These are phyloP conservation scores for Drosophila parabipectinata DNA, from an alignment of 1,140 invertebrate species.

Conservation along the genomic window DNA sequence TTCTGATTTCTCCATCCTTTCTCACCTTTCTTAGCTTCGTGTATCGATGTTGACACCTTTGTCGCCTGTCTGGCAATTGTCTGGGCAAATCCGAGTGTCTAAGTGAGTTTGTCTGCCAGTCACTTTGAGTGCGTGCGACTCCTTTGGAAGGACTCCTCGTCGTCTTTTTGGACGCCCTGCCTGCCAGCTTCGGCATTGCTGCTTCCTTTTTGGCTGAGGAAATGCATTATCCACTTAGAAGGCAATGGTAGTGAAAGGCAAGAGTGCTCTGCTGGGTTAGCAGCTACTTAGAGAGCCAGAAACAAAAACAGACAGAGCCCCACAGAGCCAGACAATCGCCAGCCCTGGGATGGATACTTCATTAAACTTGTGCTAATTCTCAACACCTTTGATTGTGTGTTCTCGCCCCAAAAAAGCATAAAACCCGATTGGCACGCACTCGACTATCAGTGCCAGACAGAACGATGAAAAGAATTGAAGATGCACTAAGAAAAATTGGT, in stretches of 20 bases:
- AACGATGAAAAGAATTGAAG: conserved; percentile 21
- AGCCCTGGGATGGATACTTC: conserved; percentile 31
- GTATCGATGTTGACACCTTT: conserved; percentile 14
- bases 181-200: conserved; percentile 22
- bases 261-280: conserved; percentile 62
- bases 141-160: conserved; percentile 23
- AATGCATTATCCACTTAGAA: conserved; percentile 80
- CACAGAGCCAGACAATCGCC: conserved; percentile 48
- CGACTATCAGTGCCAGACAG: conserved; percentile 11
- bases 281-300: conserved; percentile 66
- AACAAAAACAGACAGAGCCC: conserved; percentile 23
- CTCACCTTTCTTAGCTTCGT: not conserved
- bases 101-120: conserved; percentile 61
- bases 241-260: conserved; percentile 38
- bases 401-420: conserved; percentile 25
- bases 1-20: too few relatives aligned
- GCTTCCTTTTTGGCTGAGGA: conserved; percentile 60
- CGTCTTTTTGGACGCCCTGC: conserved; percentile 16
- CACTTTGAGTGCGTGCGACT: conserved; percentile 48
- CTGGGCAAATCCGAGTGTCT: conserved; percentile 45
- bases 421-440: conserved; percentile 62
- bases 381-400: conserved; percentile 63
- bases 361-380: conserved; percentile 70
- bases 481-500: conserved; percentile 5
- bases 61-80: conserved; percentile 49